Evolutionary conservation across 2,888 invertebrate genomes (phyloP), one percentile per base, ranked within the genome.

Genomic region (Drosophila ustulata): DNA sequence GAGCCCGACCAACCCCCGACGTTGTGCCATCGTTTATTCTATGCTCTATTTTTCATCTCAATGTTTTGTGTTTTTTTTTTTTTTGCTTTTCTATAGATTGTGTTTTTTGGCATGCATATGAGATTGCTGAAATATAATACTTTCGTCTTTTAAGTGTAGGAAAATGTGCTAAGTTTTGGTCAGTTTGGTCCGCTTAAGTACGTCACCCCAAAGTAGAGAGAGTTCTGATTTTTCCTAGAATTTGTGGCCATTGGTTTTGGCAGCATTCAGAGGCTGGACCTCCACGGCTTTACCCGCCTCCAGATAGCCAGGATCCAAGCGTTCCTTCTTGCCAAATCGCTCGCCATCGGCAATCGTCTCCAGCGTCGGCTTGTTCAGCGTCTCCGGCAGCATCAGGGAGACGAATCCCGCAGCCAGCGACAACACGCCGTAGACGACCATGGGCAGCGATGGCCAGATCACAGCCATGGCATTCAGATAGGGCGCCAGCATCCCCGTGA

Each of bases 271-370:
- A 0, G 90, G 90, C 45, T 82, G 74, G 3, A 66, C 61, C 69
- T 90, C 90, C 23, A 76, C 51, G 0, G 86, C 80, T 37, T 71
- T 80, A 11, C 77, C 89, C 55, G 82, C 51, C 49, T 91, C 90
- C 47, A 88, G 9, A 23, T 82, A 78, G 11, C 62, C 77, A 7
- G 63, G 76, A 11, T 73, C 78, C 1, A 11, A 53, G n/a, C 51
- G 57, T 34, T 51, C 52, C 62, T 83, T 93, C 91, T 93, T 93
- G 56, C 94, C 94, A 81, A 94, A 94, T 37, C 93, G 93, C 92
- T 97, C 96, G 1, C 96, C 96, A 86, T 97, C 97, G 84, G 95
- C 95, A 71, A 97, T 94, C 0, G 97, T 97, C 85, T 97, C 97
- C 0, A 97, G 95, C 34, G 97, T 93, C 79, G 95, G 95, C 78